Percentiles rank a stretch among this genome's conserved stretches.
phyloP scores from a whole-genome alignment of 2,888 invertebrate genomes.

The Brachypalpus laphriformis region DNA sequence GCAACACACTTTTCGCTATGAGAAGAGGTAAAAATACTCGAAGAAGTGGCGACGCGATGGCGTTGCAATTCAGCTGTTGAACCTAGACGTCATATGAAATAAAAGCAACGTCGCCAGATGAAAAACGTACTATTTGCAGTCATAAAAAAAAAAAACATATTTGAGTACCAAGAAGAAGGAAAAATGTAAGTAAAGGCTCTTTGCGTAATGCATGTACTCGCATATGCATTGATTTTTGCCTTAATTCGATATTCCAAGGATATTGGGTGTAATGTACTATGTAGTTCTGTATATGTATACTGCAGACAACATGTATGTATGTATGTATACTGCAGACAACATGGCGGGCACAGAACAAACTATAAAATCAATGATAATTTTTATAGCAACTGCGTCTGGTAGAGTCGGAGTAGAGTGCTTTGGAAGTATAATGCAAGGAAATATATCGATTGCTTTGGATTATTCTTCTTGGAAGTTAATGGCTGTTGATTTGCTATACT shows the following conservation, averaged over 20 bases:
- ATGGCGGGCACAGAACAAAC: no score
- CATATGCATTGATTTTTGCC: constrained; percentile 38
- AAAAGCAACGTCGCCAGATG: constrained; percentile 35
- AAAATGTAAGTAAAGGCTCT: neutral
- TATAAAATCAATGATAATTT: no score
- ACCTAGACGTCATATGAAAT: constrained; percentile 40
- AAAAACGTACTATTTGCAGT: constrained; percentile 41
- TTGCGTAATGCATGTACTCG: constrained; percentile 12
- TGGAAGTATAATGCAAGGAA: no score
- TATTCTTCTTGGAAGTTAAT: no score
- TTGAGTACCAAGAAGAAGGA: constrained; percentile 12
- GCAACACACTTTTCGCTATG: neutral
- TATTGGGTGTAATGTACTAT: neutral
- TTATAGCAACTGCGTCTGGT: no score
- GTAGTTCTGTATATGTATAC: no score
- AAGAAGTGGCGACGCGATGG: constrained; percentile 7
- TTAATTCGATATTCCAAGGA: constrained; percentile 22
- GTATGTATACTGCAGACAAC: no score
- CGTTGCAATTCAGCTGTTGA: constrained; percentile 21
- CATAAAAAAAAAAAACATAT: constrained; percentile 23
- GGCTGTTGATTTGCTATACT: no score
- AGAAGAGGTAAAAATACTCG: neutral
- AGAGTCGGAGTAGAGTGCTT: no score
- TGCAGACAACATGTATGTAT: no score
- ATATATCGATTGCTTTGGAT: no score